Base-by-base conservation (phyloP, 2,888 invertebrate genomes). In the Drosophila hawaiiensis region DNA sequence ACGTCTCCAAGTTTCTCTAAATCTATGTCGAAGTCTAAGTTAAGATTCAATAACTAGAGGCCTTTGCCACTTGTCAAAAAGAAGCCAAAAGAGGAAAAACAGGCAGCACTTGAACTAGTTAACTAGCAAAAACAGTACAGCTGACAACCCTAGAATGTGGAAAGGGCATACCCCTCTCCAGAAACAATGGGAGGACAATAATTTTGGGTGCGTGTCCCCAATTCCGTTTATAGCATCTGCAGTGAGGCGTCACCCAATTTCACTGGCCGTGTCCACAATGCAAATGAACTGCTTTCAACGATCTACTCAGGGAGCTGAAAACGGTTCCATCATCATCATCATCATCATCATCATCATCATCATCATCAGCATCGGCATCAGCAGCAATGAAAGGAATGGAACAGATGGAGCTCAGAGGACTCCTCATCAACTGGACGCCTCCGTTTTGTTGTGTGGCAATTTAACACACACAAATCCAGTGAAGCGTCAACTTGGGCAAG, bases 401-500 rank as follows among this genome's bases (percentile, higher is more conserved):
- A 7, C 47, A 55, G 25, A 55, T 55, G 37, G 37, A 19, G 55
- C 22, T 14, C 28, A 25, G 55, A 55, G 55, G 22, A 61, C 37
- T 59, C 83, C 52, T 55, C 43, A 49, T 64, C 66, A 54, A 53
- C 49, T 68, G 70, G 66, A 41, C 54, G 69, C 62, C 54, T 31
- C 19, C 41, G 68, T 61, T 74, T 67, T 68, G 73, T 76, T 68
- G 82, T 70, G 74, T 78, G 87, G 75, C 84, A 85, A 89, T 89
- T 85, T 81, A 80, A 82, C 89, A 85, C 86, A 81, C 86, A 85
- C 31, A 72, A 87, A 74, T 70, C 69, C 91, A 90, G 76, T 90
- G 89, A 89, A 90, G 87, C 91, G 82, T 75, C 87, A 77, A 89
- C 77, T 73, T 59, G 77, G 77, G 84, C 84, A 86, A 79, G 78